A percentile compares a stretch with the other conserved stretches of the same genome.
These are phyloP conservation scores for Hystrix cristata DNA, from an alignment of 2,113 vertebrate genomes.

Conservation along the genomic window DNA sequence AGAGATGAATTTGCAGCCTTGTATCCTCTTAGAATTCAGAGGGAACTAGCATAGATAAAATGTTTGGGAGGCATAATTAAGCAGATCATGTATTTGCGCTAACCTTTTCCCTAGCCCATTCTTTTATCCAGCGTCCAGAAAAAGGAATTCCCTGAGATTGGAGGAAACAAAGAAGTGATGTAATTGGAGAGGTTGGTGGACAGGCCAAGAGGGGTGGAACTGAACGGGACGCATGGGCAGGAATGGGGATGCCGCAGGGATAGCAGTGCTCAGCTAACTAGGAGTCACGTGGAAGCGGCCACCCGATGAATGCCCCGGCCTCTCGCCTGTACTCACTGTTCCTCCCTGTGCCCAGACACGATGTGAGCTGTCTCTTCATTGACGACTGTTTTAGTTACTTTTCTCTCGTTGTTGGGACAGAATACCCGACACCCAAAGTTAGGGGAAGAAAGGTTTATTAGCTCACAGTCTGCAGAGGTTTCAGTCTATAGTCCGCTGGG, in stretches of 20 bases:
- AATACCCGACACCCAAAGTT: no score
- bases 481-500: no score
- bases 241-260: neutral
- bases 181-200: neutral
- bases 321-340: neutral
- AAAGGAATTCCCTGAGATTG: neutral
- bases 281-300: constrained; percentile 27
- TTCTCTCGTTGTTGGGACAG: no score
- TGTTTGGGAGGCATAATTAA: neutral
- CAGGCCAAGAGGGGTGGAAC: neutral
- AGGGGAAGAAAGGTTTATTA: no score
- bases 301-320: neutral
- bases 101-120: neutral
- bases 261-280: neutral
- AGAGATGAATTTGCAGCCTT: no score
- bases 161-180: constrained; percentile 4
- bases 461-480: no score
- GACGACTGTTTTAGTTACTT: neutral
- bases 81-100: neutral
- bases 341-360: neutral
- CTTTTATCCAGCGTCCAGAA: neutral
- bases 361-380: constrained; percentile 28
- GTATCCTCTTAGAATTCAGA: neutral
- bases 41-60: neutral
- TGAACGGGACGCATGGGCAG: neutral